These are phyloP conservation scores for Condylostylus longicornis DNA, from an alignment of 1,140 invertebrate genomes.

Conservation along the genomic window DNA sequence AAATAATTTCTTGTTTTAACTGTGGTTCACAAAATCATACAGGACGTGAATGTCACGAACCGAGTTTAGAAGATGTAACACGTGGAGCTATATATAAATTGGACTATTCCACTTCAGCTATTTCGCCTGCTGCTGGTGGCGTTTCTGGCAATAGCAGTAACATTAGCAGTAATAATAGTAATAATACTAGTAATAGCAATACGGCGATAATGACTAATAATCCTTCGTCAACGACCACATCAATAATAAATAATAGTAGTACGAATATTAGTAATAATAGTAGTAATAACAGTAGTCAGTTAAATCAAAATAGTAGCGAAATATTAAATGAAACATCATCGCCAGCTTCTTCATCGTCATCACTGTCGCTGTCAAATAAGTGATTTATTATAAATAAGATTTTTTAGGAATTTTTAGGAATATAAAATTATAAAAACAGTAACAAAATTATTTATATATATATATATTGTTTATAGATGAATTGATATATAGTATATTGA, in stretches of 20 bases:
- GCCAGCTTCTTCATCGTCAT: neutral
- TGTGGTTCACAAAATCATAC: constrained; percentile 60
- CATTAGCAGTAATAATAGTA: constrained; percentile 2
- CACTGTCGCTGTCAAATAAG: neutral
- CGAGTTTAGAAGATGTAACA: constrained; percentile 76
- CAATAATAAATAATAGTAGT: neutral
- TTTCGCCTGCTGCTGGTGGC: constrained; percentile 7
- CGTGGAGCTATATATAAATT: constrained; percentile 45
- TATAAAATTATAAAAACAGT: neutral
- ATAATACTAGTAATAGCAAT: constrained; percentile 1
- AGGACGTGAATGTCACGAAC: constrained; percentile 70
- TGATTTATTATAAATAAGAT: neutral
- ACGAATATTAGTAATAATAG: too few relatives aligned
- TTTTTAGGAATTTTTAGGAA: neutral
- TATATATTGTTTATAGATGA: too few relatives aligned
- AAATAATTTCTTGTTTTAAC: constrained; percentile 48
- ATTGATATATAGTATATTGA: too few relatives aligned
- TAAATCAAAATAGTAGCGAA: too few relatives aligned
- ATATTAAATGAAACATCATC: neutral
- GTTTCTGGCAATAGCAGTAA: constrained; percentile 7
- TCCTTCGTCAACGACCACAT: neutral
- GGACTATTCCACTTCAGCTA: constrained; percentile 36
- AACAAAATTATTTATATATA: too few relatives aligned
- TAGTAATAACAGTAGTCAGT: too few relatives aligned
- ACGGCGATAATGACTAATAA: neutral